Evolutionary conservation across 2,888 invertebrate species (phyloP), one percentile per base, ranked within the genome.

Genomic region (Himalopsyche anomala): DNA sequence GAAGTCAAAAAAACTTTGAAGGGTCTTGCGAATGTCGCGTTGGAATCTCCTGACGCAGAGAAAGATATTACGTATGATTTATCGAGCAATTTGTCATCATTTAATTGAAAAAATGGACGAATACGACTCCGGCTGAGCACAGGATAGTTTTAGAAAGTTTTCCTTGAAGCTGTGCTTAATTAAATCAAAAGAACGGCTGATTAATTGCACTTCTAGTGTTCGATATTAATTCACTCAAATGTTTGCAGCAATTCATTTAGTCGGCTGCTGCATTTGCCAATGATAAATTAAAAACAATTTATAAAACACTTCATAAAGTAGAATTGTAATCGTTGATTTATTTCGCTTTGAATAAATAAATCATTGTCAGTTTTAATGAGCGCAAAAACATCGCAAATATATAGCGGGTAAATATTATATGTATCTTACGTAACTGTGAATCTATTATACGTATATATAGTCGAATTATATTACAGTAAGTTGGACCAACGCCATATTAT

Each of bases 21-120:
- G 51, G 51, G 5, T 15, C 15, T 51, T 15, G 15, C 51, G 51
- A 51, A 51, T 3, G 51, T 3, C 12, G 15, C 51, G 15, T 62
- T 62, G 62, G 11, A 62, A n/a, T n/a, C 8, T 28, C 62, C 62
- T 62, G 28, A 19, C 15, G 3, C 62, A 62, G 62, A 62, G 62
- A 19, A 62, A 62, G 84, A n/a, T 84, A 54, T 81, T 45, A 81
- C 28, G 85, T 82, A 84, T 87, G 84, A 87, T 86, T 87, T 86
- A 87, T 84, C 81, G 79, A 55, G 85, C 80, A 83, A 86, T 87
- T 87, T 87, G 87, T 87, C 86, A 83, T 83, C 74, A 83, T 81
- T 86, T 87, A 87, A 87, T 87, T 87, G 86, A 87, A 86, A 86
- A 62, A 62, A 62, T 62, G 62, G n/a, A 62, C 11, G 19, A 62